Evolutionary conservation across 2,888 invertebrate genomes (phyloP).

Genomic region (Lasius fuliginosus): DNA sequence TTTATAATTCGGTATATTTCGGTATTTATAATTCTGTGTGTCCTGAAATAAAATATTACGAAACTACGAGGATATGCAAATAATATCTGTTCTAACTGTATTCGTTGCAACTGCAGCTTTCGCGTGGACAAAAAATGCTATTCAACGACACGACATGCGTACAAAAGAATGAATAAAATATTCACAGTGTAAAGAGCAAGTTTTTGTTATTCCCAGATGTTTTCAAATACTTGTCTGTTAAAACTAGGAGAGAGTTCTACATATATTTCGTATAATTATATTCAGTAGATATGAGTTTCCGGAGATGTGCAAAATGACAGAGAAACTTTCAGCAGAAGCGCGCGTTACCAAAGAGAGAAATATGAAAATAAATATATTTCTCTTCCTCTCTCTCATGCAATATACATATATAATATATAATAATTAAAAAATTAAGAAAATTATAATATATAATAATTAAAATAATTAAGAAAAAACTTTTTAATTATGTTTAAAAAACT

Average conservation of each 20-base stretch:
- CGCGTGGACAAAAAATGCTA: constrained; percentile 31
- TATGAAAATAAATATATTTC: not conserved
- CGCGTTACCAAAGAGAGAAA: not conserved
- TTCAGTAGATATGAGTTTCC: not conserved
- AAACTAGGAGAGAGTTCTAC: not conserved
- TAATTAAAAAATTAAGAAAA: no score
- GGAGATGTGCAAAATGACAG: not conserved
- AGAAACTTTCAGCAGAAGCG: not conserved
- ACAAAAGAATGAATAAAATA: constrained; percentile 50
- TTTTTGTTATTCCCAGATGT: constrained; percentile 15
- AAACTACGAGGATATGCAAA: constrained; percentile 39
- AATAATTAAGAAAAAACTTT: no score
- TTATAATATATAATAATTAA: no score
- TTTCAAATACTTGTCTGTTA: constrained; percentile 16
- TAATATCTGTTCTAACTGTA: constrained; percentile 35
- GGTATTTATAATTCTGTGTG: constrained; percentile 16
- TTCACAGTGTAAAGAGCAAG: constrained; percentile 23
- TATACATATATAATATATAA: no score
- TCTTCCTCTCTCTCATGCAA: not conserved
- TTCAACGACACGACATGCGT: constrained; percentile 16
- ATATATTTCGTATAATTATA: constrained; percentile 29
- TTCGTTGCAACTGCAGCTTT: constrained; percentile 42
- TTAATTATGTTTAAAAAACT: no score
- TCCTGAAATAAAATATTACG: constrained; percentile 33
- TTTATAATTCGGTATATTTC: constrained; percentile 12